These are phyloP conservation scores for Boleophthalmus pectinirostris DNA, from an alignment of 2,113 vertebrate genomes.

Conservation along the genomic window DNA sequence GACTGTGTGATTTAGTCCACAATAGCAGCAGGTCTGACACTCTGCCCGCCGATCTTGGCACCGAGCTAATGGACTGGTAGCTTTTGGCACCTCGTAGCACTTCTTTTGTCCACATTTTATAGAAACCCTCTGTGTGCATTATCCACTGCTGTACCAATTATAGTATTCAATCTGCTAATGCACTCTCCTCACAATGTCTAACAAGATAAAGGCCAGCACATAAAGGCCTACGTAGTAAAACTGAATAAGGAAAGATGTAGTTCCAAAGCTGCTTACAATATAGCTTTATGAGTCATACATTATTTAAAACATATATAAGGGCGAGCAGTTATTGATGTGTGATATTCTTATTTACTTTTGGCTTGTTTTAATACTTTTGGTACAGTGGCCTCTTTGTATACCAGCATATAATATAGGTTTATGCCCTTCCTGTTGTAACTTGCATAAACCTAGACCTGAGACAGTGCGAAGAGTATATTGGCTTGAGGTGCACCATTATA, in stretches of 20 bases:
- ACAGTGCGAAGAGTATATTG: neutral
- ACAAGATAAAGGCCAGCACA: conserved; percentile 3
- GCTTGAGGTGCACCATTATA: neutral
- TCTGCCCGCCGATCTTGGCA: neutral
- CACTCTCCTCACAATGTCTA: conserved; percentile 5
- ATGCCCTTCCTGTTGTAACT: neutral
- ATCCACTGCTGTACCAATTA: conserved; percentile 5
- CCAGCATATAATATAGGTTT: neutral
- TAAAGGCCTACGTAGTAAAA: neutral
- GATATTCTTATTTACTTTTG: neutral
- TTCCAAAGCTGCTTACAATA: neutral
- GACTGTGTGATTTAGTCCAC: neutral
- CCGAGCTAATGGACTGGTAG: neutral
- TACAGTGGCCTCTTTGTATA: neutral
- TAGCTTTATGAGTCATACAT: conserved; percentile 9
- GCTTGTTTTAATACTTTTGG: neutral
- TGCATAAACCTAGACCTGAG: neutral
- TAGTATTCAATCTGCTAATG: conserved; percentile 15
- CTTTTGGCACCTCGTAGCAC: neutral
- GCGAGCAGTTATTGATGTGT: neutral
- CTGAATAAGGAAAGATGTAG: neutral
- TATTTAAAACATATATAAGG: neutral
- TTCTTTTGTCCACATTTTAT: conserved; percentile 8
- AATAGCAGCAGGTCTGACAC: neutral
- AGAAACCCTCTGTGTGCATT: conserved; percentile 1